Base-by-base conservation (phyloP, 2,113 vertebrate genomes). In the Mustela lutreola region DNA sequence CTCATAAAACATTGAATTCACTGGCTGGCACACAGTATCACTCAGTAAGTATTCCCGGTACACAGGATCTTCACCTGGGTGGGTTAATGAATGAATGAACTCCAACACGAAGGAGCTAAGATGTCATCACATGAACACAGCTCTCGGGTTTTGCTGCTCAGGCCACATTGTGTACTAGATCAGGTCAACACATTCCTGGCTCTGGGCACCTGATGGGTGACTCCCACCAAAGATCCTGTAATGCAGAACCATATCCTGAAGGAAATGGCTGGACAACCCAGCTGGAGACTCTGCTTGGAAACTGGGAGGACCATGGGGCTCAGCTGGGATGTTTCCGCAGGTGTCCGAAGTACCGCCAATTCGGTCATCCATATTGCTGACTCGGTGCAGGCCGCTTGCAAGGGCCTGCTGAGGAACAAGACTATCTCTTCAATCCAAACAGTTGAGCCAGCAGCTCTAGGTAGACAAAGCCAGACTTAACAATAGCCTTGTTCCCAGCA, bases 121-220 rank as follows among this genome's bases (percentile, higher is more conserved):
- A 63, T 19, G 42, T 63, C n/a, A 86, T 21, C 24, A 2, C 56
- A 11, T 75, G 18, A 82, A 70, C 73, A 45, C 31, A 62, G 33
- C 18, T 65, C 86, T 87, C 75, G 39, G 84, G 53, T 90, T 97
- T 81, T 93, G 79, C 87, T 85, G 53, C 70, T 65, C 79, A 12
- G 58, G 81, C 36, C 50, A 21, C 1, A 0, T 33, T 70, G 86
- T 48, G 4, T 45, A 14, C 28, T 2, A 75, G 71, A 60, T 65
- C 45, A 21, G 42, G 45, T 36, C 36, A 28, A 33, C 11, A n/a
- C 0, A 21, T 15, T 80, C 90, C 79, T 19, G 12, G 53, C 58
- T 76, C 60, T 67, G 65, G 1, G 24, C 80, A 31, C 71, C 62
- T 53, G 24, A 8, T 1, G 10, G 39, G 1, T 11, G 45, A 11